Evolutionary conservation across 2,888 invertebrate genomes (phyloP).

Genomic region (Acleris cristana): DNA sequence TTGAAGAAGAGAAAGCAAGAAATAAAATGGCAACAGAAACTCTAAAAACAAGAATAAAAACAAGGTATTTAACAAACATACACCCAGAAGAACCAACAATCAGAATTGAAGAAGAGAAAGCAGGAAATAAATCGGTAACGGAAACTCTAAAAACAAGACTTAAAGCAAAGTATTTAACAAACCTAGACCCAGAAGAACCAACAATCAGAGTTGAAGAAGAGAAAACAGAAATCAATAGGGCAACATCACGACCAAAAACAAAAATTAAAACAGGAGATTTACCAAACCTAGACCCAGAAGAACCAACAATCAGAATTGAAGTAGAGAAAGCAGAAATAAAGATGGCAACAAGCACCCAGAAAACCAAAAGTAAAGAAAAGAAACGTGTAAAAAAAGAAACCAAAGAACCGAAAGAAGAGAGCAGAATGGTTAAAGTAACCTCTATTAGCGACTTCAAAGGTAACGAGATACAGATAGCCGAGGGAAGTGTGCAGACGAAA

Average conservation of each 20-base stretch:
- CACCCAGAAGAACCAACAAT: slow-evolving; percentile 29
- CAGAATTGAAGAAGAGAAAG: slow-evolving; percentile 30
- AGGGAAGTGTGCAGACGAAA: slow-evolving; percentile 40
- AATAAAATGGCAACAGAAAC: slow-evolving; percentile 22
- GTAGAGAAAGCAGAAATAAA: slow-evolving; percentile 36
- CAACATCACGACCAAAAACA: too few relatives aligned
- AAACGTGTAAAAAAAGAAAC: slow-evolving; percentile 14
- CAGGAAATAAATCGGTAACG: slow-evolving; percentile 31
- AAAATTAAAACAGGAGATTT: not conserved
- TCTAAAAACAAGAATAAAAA: not conserved
- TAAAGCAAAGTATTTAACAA: not conserved
- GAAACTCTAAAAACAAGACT: not conserved
- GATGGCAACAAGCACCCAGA: slow-evolving; percentile 3
- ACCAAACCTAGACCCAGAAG: slow-evolving; percentile 30
- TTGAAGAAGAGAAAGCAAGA: slow-evolving; percentile 31
- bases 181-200: slow-evolving; percentile 33
- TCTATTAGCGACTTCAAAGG: slow-evolving; percentile 45
- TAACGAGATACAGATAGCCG: slow-evolving; percentile 44
- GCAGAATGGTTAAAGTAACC: slow-evolving; percentile 40
- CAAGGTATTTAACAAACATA: slow-evolving; percentile 1
- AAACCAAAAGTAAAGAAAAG: slow-evolving; percentile 1
- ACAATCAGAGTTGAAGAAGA: slow-evolving; percentile 14
- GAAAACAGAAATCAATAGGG: slow-evolving; percentile 11
- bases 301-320: not conserved
- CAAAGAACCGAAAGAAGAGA: slow-evolving; percentile 39